Evolutionary conservation across 2,888 invertebrate genomes (phyloP).

Genomic region (Drosophila infuscata): DNA sequence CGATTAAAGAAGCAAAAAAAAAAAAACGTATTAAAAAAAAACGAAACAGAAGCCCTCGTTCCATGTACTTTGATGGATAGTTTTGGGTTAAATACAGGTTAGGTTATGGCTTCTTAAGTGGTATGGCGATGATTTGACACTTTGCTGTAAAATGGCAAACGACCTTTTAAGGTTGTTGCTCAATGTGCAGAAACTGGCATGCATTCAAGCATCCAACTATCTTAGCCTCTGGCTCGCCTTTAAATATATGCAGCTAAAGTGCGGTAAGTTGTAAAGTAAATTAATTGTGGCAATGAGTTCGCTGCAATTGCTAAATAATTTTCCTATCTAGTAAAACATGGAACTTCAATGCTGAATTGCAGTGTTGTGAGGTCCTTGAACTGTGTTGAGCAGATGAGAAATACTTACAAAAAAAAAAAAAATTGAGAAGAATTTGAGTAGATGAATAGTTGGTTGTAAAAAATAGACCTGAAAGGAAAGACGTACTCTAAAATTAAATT

Average conservation of each 20-base stretch:
- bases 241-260: slow-evolving; percentile 31
- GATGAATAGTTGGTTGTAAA: neutral
- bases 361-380: slow-evolving; percentile 30
- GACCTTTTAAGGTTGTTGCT: slow-evolving; percentile 79
- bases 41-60: slow-evolving; percentile 49
- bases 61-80: slow-evolving; percentile 75
- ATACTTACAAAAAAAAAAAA: too few species aligned
- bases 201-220: slow-evolving; percentile 13
- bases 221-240: slow-evolving; percentile 29
- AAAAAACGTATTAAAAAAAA: slow-evolving; percentile 21
- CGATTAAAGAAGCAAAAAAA: slow-evolving; percentile 51
- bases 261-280: slow-evolving; percentile 33
- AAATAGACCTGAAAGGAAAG: neutral
- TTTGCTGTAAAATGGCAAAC: slow-evolving; percentile 58
- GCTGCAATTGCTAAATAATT: slow-evolving; percentile 38
- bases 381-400: slow-evolving; percentile 3
- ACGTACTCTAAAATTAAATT: neutral
- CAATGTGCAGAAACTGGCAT: slow-evolving; percentile 41
- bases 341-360: slow-evolving; percentile 9
- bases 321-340: slow-evolving; percentile 6
- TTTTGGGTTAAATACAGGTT: slow-evolving; percentile 81
- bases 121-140: slow-evolving; percentile 73
- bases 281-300: slow-evolving; percentile 45
- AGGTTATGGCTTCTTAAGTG: slow-evolving; percentile 67
- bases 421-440: neutral